Conservation (phyloP, 2,888 invertebrate species). For the Mesochorus sp. region DNA sequence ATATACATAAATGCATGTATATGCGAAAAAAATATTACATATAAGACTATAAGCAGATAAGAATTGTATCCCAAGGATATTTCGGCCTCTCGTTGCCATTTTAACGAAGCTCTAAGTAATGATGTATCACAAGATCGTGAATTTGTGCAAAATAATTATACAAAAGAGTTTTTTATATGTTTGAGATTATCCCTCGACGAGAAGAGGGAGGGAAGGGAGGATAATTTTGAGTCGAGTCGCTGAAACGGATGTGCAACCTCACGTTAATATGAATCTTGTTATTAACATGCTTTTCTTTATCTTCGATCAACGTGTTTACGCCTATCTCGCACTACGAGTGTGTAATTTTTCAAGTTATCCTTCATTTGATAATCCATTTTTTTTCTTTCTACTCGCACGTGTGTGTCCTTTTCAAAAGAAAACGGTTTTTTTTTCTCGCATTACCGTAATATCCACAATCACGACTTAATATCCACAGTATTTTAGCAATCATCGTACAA, state of each 20-base stretch:
- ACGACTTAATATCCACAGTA: conserved; percentile 54
- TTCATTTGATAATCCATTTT: background rate
- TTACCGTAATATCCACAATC: conserved; percentile 19
- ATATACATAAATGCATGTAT: background rate
- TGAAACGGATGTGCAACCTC: conserved; percentile 14
- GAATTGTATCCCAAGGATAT: background rate
- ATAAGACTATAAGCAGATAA: background rate
- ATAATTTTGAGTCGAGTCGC: conserved; percentile 16
- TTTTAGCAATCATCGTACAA: conserved; percentile 53
- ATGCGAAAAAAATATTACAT: conserved; percentile 9
- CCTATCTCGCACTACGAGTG: background rate
- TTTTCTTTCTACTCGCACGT: background rate
- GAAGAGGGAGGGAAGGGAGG: too few relatives aligned
- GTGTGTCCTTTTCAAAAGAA: background rate
- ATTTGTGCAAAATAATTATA: conserved; percentile 47
- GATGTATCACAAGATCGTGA: conserved; percentile 20
- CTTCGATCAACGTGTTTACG: conserved; percentile 7
- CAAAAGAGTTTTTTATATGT: conserved; percentile 39
- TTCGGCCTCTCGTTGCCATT: conserved; percentile 25
- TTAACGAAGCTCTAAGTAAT: conserved; percentile 14
- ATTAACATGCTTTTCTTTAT: conserved; percentile 28
- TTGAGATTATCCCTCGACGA: conserved; percentile 22
- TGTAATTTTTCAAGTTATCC: background rate
- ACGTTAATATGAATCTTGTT: conserved; percentile 31
- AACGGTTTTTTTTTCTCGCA: background rate